These are phyloP conservation scores for Rhynchomys soricoides DNA, from an alignment of 2,113 vertebrate genomes.

Conservation along the genomic window DNA sequence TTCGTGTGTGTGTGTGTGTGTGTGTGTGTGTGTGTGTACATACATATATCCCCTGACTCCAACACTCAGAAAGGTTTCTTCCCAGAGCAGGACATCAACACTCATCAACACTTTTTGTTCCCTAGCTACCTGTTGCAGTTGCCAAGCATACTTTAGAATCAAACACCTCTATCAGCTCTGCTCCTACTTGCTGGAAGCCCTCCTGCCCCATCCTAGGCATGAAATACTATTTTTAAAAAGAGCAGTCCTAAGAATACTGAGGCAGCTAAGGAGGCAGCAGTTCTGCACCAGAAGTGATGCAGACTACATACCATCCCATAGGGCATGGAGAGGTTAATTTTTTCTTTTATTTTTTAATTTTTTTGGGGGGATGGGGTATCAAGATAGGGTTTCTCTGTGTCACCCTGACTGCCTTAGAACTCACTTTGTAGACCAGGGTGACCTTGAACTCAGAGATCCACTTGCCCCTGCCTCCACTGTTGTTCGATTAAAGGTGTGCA, in stretches of 20 bases:
- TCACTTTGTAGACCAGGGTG: not conserved
- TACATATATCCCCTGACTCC: not conserved
- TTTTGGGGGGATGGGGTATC: too few species aligned
- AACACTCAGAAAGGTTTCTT: not conserved
- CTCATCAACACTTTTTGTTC: not conserved
- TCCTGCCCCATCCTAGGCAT: not conserved
- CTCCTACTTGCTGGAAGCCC: not conserved
- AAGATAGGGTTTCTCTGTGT: not conserved
- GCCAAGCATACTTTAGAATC: not conserved
- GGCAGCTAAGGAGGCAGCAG: not conserved
- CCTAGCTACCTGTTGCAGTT: not conserved
- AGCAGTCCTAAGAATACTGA: not conserved
- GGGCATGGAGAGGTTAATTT: not conserved
- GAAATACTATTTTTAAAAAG: not conserved
- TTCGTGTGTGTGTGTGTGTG: not conserved
- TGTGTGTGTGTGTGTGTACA: too few species aligned
- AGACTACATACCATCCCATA: not conserved
- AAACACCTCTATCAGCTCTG: not conserved
- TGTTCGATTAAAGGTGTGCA: not conserved
- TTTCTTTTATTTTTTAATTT: not conserved
- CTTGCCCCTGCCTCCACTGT: not conserved
- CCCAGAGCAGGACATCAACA: not conserved
- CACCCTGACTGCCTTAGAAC: not conserved
- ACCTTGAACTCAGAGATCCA: not conserved
- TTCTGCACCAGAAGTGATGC: not conserved